Evolutionary conservation across 2,113 vertebrate species (phyloP).

Genomic region (Syngnathus scovelli): DNA sequence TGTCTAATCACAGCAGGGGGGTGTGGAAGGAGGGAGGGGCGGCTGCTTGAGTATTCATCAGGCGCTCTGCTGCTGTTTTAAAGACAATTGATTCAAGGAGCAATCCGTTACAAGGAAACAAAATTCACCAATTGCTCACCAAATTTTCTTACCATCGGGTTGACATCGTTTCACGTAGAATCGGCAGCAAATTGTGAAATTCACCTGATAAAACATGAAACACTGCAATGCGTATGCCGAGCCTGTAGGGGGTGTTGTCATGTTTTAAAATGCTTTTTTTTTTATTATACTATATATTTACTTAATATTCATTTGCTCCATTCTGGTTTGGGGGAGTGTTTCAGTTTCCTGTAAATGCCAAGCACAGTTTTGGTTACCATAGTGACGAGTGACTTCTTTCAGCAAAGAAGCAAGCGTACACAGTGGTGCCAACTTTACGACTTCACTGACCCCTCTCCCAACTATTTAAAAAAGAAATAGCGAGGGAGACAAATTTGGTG

Average conservation of each 20-base stretch:
- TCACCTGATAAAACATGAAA: neutral
- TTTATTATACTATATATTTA: neutral
- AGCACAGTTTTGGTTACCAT: too few relatives aligned
- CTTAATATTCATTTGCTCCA: too few relatives aligned
- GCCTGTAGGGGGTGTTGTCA: neutral
- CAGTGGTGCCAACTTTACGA: too few relatives aligned
- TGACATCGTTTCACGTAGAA: neutral
- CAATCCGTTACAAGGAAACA: slow-evolving; percentile 31
- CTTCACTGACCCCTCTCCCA: too few relatives aligned
- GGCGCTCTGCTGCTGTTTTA: slow-evolving; percentile 55
- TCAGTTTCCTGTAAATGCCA: too few relatives aligned
- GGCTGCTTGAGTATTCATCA: slow-evolving; percentile 65
- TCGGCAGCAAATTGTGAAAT: neutral
- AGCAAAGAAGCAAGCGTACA: too few relatives aligned
- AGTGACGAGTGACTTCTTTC: too few relatives aligned
- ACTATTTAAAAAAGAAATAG: too few relatives aligned
- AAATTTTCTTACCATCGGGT: neutral
- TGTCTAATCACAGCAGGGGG: slow-evolving; percentile 72
- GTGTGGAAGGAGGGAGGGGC: slow-evolving; percentile 20
- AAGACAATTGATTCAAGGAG: slow-evolving; percentile 60
- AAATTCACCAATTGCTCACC: slow-evolving; percentile 27
- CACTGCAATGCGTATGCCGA: neutral
- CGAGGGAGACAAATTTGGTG: too few relatives aligned
- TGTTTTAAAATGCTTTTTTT: neutral
- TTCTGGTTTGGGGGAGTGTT: too few relatives aligned